A percentile compares a stretch with the other conserved stretches of the same genome.
These are phyloP conservation scores for Calliopum simillimum DNA, from an alignment of 2,888 invertebrate species.

Conservation along the genomic window DNA sequence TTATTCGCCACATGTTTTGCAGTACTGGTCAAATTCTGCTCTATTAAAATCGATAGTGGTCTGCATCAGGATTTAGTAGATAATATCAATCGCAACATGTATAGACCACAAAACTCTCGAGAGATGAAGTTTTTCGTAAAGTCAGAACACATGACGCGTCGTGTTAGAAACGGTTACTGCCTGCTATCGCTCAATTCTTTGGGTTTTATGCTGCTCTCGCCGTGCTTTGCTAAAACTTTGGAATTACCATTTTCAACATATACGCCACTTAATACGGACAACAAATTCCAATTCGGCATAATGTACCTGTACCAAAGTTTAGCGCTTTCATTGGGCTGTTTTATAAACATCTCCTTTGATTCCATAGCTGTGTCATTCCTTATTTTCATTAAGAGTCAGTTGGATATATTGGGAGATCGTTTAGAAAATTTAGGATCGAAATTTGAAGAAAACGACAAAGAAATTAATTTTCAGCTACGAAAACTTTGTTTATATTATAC, in stretches of 20 bases:
- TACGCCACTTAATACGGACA: constrained; percentile 43
- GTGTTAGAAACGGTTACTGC: constrained; percentile 46
- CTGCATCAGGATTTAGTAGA: constrained; percentile 40
- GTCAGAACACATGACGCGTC: constrained; percentile 39
- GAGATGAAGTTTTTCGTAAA: constrained; percentile 39
- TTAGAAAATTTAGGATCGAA: constrained; percentile 45
- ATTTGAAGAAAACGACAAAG: constrained; percentile 13
- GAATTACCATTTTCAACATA: constrained; percentile 48
- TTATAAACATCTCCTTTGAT: constrained; percentile 52
- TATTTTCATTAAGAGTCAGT: constrained; percentile 49
- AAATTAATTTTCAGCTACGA: constrained; percentile 45
- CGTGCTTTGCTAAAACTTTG: constrained; percentile 39
- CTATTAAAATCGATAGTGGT: constrained; percentile 42
- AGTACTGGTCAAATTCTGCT: constrained; percentile 42
- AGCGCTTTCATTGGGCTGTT: constrained; percentile 41
- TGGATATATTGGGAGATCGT: constrained; percentile 52
- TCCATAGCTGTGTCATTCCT: constrained; percentile 52
- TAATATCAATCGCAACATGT: constrained; percentile 35
- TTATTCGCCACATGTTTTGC: constrained; percentile 46
- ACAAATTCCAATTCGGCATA: constrained; percentile 40
- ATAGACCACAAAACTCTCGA: constrained; percentile 36
- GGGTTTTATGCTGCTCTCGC: constrained; percentile 36
- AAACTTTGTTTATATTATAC: constrained; percentile 45
- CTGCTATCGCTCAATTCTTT: constrained; percentile 43
- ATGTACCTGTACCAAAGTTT: constrained; percentile 46